Base-by-base conservation (phyloP, 2,113 vertebrate species). In the Lepisosteus osseus region DNA sequence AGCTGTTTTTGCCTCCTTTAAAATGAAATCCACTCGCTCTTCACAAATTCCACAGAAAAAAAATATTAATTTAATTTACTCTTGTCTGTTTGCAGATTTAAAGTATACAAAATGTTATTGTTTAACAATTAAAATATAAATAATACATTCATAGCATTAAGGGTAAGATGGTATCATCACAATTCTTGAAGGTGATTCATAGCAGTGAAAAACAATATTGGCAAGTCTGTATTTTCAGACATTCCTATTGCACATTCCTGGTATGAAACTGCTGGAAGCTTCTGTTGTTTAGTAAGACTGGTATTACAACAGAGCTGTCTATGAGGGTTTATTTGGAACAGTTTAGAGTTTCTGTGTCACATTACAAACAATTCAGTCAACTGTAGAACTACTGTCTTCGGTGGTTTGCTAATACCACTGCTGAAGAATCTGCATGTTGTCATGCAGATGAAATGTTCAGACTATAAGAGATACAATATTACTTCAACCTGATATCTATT, bases 271-370 rank as follows among this genome's bases (percentile, higher is more conserved):
- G 12, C 72, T 73, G 74, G 73, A 47, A 67, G 42, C 8, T 71
- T 51, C 56, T 13, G 62, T 51, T 72, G 54, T 61, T 77, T 68
- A 68, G 40, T 55, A n/a, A 75, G 29, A 17, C 42, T 66, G 72
- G 44, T 75, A 61, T 77, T 43, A 83, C 67, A 76, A 75, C 72
- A 71, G 55, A 43, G n/a, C 29, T 29, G 29, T 29, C 29, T 57
- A 29, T 55, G 61, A 80, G 56, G 62, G 69, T 54, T 69, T 1
- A 55, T 56, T 65, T 67, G 40, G 59, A 66, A 42, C 44, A 47
- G 44, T 59, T 51, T 15, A 71, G 47, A 54, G 56, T 67, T 6
- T 67, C 29, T 51, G 4, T 66, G 61, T 61, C 57, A 54, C 67
- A 41, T 59, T 62, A 51, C 56, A 71, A 67, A 17, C 47, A 51